A percentile compares a stretch with the other conserved stretches of the same genome.
These are phyloP conservation scores for Xestoiulus laeticollis DNA, from an alignment of 2,888 invertebrate species.

Conservation along the genomic window DNA sequence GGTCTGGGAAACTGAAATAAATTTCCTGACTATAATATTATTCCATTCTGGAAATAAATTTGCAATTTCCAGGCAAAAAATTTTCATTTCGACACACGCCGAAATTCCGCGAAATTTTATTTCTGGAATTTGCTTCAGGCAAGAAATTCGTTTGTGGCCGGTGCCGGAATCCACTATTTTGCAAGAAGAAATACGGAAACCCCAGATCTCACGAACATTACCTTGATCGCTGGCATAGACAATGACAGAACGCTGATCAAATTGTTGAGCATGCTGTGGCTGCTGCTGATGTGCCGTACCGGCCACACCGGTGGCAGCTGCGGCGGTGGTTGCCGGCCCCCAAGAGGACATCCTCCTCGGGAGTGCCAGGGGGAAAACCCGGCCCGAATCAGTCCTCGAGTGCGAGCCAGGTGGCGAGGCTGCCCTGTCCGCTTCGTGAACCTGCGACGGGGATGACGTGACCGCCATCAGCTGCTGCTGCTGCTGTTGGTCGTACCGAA, in stretches of 20 bases:
- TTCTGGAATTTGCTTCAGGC: no score
- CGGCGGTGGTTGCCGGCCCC: background rate
- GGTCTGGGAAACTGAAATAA: no score
- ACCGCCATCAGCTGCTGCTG: background rate
- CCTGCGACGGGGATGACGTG: background rate
- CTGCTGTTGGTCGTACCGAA: background rate
- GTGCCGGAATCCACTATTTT: no score
- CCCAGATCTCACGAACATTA: background rate
- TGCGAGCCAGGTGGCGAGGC: background rate
- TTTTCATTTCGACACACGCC: no score
- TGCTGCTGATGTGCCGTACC: background rate
- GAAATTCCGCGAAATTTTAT: no score
- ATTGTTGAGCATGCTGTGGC: constrained; percentile 5
- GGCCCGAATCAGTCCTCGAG: constrained; percentile 9
- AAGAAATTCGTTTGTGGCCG: no score
- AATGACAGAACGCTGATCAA: constrained; percentile 35
- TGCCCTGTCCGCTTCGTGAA: background rate
- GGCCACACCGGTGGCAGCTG: background rate
- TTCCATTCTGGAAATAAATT: no score
- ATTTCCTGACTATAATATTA: no score
- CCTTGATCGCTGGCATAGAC: constrained; percentile 46
- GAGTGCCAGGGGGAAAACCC: constrained; percentile 14
- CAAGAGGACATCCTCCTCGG: background rate
- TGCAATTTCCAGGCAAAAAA: no score
- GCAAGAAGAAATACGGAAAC: no score